Conservation (phyloP, 1,140 invertebrate species). For the Lepidurus arcticus region DNA sequence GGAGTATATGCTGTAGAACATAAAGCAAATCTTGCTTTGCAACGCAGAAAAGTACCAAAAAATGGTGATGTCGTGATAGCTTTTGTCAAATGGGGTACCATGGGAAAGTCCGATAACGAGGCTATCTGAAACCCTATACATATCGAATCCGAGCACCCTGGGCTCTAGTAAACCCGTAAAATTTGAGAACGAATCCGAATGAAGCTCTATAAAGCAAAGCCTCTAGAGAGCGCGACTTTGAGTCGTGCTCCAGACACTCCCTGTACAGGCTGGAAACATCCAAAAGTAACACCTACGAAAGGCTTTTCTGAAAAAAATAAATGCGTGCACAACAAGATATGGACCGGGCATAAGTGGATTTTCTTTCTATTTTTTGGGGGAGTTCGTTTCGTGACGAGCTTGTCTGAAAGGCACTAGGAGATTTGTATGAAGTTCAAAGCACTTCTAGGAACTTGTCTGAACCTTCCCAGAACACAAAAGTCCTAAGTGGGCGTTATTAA, state of each 20-base stretch:
- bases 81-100: not conserved
- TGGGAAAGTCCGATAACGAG: conserved; percentile 1
- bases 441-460: not conserved
- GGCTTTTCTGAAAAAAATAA: not conserved
- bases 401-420: not conserved
- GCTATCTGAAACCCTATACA: conserved; percentile 12
- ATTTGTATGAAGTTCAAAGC: not conserved
- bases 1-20: too few relatives aligned
- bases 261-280: not conserved
- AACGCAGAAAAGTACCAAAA: not conserved
- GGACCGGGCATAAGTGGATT: not conserved
- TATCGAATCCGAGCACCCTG: conserved; percentile 4
- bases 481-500: not conserved
- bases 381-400: not conserved
- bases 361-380: not conserved
- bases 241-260: not conserved
- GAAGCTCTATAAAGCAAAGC: conserved; percentile 9
- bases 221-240: not conserved
- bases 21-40: not conserved
- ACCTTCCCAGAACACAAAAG: not conserved
- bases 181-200: conserved; percentile 4
- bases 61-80: too few relatives aligned
- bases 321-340: conserved; percentile 9
- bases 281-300: not conserved
- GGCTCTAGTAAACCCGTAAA: not conserved